phyloP scores from a whole-genome alignment of 2,113 vertebrate genomes.

The rabbit (Oryctolagus cuniculus) region mOryCun1.1 NC_091443.1:6241001-6241500 shows the following conservation, averaged over 20 bases:
- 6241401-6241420: neutral
- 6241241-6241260: conserved; percentile 55
- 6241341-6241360: neutral
- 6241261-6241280: conserved; percentile 41
- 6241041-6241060: conserved; percentile 89
- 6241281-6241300: neutral
- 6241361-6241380: neutral
- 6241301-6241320: conserved; percentile 19
- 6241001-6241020: conserved; percentile 89
- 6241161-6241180: conserved; percentile 86
- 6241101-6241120: conserved; percentile 84
- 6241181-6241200: conserved; percentile 85
- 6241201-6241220: conserved; percentile 85
- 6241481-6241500: neutral
- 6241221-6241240: conserved; percentile 69
- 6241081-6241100: conserved; percentile 89
- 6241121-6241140: conserved; percentile 71
- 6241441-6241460: neutral
- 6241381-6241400: neutral
- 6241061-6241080: conserved; percentile 87
- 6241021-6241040: conserved; percentile 87
- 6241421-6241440: neutral
- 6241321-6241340: neutral
- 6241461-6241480: neutral
- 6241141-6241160: conserved; percentile 89